Evolutionary conservation across 2,113 vertebrate species (phyloP).

Genomic region (Merops nubicus): DNA sequence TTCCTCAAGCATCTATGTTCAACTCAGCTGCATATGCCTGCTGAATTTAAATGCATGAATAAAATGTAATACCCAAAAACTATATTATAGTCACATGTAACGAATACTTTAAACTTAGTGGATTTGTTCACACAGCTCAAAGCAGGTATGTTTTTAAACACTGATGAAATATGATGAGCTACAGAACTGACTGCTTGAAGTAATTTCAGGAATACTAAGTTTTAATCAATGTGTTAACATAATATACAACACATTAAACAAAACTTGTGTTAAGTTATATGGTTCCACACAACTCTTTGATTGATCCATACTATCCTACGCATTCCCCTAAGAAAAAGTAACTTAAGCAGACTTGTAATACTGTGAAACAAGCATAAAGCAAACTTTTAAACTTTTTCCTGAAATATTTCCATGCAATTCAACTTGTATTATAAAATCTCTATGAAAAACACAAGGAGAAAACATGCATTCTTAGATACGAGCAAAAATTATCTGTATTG

Average conservation of each 20-base stretch:
- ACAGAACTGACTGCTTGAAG: neutral
- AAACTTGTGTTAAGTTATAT: neutral
- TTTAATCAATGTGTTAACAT: neutral
- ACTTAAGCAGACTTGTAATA: neutral
- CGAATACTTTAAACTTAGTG: neutral
- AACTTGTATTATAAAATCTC: neutral
- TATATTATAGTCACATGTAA: neutral
- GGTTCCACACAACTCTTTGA: neutral
- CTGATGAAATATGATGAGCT: neutral
- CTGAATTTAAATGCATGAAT: neutral
- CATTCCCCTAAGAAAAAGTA: neutral
- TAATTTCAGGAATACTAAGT: neutral
- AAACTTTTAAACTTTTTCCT: neutral
- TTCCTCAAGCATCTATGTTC: neutral
- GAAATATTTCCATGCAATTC: neutral
- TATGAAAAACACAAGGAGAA: neutral
- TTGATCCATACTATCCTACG: neutral
- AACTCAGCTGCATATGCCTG: neutral
- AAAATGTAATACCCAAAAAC: neutral
- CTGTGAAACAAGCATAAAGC: too few species aligned
- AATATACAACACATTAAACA: neutral
- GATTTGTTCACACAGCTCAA: neutral
- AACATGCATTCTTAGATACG: neutral
- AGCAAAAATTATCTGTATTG: neutral
- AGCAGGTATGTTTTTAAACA: neutral